Percentiles rank a stretch among this genome's conserved stretches.
These are phyloP conservation scores for Amblyjoppa fuscipennis DNA, from an alignment of 2,888 invertebrate species.

Conservation along the genomic window DNA sequence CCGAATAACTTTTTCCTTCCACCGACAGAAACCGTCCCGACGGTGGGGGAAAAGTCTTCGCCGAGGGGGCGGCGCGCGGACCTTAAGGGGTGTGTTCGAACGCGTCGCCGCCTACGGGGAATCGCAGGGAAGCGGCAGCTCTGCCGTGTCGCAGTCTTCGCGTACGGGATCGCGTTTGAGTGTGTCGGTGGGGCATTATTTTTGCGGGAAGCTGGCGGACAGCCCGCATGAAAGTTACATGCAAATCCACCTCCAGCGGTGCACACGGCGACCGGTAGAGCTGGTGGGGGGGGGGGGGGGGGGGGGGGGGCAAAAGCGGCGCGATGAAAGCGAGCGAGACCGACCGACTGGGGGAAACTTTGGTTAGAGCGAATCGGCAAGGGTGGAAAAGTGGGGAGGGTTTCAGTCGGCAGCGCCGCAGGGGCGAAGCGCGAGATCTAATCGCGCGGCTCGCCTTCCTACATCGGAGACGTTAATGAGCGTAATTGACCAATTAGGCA, in stretches of 20 bases:
- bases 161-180: conserved; percentile 8
- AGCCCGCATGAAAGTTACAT: conserved; percentile 39
- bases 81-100: conserved; percentile 63
- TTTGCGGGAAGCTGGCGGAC: conserved; percentile 50
- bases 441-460: conserved; percentile 80
- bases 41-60: conserved; percentile 60
- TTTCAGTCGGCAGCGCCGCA: conserved; percentile 65
- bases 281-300: conserved; percentile 14
- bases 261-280: conserved; percentile 24
- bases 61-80: conserved; percentile 66
- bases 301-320: conserved; percentile 18
- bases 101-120: conserved; percentile 60
- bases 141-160: neutral
- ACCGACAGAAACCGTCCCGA: conserved; percentile 45
- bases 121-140: neutral
- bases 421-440: conserved; percentile 79
- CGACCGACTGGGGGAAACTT: conserved; percentile 10
- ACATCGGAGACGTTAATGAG: conserved; percentile 84
- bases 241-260: conserved; percentile 56
- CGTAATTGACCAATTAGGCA: conserved; percentile 85
- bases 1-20: conserved; percentile 79
- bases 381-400: conserved; percentile 51
- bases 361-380: conserved; percentile 22
- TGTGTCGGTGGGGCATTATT: conserved; percentile 45
- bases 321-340: conserved; percentile 41